Conservation (phyloP, 2,113 vertebrate genomes). For the Mustela nigripes region DNA sequence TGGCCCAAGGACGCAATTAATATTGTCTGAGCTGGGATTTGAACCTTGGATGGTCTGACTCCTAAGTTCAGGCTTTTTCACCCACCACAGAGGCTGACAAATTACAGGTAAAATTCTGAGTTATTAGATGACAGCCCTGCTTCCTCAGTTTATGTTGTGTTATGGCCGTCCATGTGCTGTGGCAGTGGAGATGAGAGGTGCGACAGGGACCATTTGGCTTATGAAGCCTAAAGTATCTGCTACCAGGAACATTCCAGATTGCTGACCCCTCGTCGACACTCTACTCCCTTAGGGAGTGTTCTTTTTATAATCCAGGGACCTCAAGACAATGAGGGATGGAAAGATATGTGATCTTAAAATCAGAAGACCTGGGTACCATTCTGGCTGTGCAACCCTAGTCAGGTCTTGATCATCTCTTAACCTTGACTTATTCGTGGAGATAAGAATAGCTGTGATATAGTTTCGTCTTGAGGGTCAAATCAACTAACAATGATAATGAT, state of each 20-base stretch:
- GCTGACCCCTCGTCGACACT: neutral
- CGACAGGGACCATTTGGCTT: neutral
- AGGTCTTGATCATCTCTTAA: neutral
- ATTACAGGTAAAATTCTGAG: neutral
- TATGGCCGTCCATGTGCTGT: too few species aligned
- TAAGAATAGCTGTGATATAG: neutral
- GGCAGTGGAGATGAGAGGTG: neutral
- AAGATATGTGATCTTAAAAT: neutral
- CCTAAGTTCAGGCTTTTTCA: neutral
- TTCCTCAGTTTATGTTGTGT: too few species aligned
- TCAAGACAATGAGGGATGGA: neutral
- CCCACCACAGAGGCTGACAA: neutral
- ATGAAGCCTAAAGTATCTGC: neutral
- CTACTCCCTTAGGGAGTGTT: neutral
- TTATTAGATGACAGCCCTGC: neutral
- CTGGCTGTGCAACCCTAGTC: neutral
- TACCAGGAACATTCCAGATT: neutral
- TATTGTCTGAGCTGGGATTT: neutral
- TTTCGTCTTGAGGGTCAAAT: slow-evolving; percentile 29
- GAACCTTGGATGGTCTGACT: neutral
- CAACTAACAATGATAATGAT: neutral
- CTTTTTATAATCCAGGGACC: neutral
- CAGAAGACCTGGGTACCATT: neutral
- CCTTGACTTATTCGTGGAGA: neutral
- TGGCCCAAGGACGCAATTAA: neutral